Conservation (phyloP, 2,797 vertebrate genomes). For the Sebastes matsubarae region DNA sequence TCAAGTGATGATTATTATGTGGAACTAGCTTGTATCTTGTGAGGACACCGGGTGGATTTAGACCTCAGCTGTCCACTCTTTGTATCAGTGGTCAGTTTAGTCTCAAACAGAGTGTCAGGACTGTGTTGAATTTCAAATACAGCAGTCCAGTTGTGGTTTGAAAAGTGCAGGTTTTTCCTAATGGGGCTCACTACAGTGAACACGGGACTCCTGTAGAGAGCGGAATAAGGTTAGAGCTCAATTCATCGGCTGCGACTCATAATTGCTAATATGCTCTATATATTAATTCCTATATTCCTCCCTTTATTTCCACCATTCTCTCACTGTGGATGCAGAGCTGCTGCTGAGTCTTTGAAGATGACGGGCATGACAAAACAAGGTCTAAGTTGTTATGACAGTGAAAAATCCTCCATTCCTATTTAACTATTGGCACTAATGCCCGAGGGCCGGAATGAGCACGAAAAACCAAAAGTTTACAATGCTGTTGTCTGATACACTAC, state of each 20-base stretch:
- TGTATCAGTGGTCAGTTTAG: conserved; percentile 21
- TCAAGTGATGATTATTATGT: conserved; percentile 37
- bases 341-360: conserved; percentile 64
- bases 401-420: conserved; percentile 46
- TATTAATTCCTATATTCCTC: conserved; percentile 57
- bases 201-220: conserved; percentile 26
- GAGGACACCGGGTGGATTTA: conserved; percentile 16
- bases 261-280: conserved; percentile 58
- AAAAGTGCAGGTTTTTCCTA: conserved; percentile 32
- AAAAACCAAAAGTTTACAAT: conserved; percentile 53
- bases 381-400: conserved; percentile 63
- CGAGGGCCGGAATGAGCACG: conserved; percentile 31
- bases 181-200: conserved; percentile 9
- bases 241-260: conserved; percentile 51
- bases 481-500: conserved; percentile 42
- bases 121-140: conserved; percentile 26
- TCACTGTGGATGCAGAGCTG: conserved; percentile 33
- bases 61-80: neutral
- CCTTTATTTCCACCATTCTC: conserved; percentile 41
- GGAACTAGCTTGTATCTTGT: conserved; percentile 5
- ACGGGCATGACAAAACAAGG: conserved; percentile 57
- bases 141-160: conserved; percentile 13
- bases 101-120: neutral
- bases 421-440: conserved; percentile 54
- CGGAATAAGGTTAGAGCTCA: conserved; percentile 46